These are phyloP conservation scores for Phyto melanocephala DNA, from an alignment of 2,888 invertebrate genomes.

Conservation along the genomic window DNA sequence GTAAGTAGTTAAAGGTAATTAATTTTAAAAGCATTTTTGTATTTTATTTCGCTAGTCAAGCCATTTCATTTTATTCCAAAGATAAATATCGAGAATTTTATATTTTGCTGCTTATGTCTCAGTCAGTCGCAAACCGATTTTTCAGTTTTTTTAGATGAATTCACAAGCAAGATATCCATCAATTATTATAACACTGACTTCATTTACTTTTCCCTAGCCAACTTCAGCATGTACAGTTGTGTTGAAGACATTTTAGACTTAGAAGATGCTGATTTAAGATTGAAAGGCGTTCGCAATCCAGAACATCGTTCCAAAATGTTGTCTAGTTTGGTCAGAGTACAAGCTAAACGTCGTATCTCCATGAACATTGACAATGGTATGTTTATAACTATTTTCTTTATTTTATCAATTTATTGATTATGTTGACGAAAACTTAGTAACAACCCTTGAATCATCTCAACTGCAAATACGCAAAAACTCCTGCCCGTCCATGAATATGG, in stretches of 20 bases:
- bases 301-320: conserved; percentile 83
- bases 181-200: neutral
- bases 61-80: no score
- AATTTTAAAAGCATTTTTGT: no score
- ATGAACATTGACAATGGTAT: conserved; percentile 77
- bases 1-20: no score
- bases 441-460: conserved; percentile 54
- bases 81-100: no score
- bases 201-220: conserved; percentile 62
- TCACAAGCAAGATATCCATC: no score
- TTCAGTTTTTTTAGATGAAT: no score
- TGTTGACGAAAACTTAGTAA: conserved; percentile 44
- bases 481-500: conserved; percentile 70
- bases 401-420: neutral
- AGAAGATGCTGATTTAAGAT: conserved; percentile 81
- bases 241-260: conserved; percentile 74
- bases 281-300: conserved; percentile 82
- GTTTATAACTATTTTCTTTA: neutral
- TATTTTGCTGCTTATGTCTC: no score
- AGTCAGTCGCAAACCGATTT: no score
- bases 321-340: conserved; percentile 82
- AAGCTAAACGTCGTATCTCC: conserved; percentile 82
- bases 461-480: conserved; percentile 70
- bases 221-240: conserved; percentile 70
- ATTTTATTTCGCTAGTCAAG: no score